These are phyloP conservation scores for Tribolium castaneum DNA, from an alignment of 1,140 invertebrate genomes.

Conservation along the genomic window DNA sequence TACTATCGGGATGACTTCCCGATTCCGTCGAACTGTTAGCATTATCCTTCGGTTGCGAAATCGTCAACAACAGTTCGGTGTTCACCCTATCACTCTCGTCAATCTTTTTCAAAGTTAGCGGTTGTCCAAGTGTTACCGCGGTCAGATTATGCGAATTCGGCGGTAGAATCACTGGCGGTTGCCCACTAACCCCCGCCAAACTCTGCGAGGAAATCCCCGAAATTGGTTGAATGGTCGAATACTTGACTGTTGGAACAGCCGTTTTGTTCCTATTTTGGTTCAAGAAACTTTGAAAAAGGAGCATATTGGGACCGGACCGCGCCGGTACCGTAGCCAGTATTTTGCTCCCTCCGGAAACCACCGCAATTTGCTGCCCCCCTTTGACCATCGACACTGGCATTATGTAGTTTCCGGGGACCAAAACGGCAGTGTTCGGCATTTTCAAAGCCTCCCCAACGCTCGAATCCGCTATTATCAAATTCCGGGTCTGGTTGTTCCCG, in stretches of 20 bases:
- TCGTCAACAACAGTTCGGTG: slow-evolving; percentile 59
- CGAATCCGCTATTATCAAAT: slow-evolving; percentile 69
- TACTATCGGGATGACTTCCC: slow-evolving; percentile 58
- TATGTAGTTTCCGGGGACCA: slow-evolving; percentile 77
- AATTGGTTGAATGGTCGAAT: slow-evolving; percentile 63
- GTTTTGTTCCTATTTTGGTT: slow-evolving; percentile 64
- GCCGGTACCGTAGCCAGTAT: slow-evolving; percentile 72
- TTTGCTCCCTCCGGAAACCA: slow-evolving; percentile 76
- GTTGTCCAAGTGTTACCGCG: slow-evolving; percentile 59
- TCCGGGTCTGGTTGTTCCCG: slow-evolving; percentile 62
- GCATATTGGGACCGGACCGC: slow-evolving; percentile 67
- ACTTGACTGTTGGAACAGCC: slow-evolving; percentile 66
- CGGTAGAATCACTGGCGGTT: slow-evolving; percentile 59
- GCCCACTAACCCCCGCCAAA: slow-evolving; percentile 57
- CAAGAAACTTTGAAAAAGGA: slow-evolving; percentile 69
- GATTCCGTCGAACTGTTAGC: slow-evolving; percentile 49
- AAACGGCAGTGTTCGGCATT: slow-evolving; percentile 70
- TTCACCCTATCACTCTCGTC: slow-evolving; percentile 56
- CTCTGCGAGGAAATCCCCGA: slow-evolving; percentile 62
- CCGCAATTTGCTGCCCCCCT: slow-evolving; percentile 76
- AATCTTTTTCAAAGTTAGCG: slow-evolving; percentile 60
- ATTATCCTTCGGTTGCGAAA: slow-evolving; percentile 58
- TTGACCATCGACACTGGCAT: slow-evolving; percentile 77
- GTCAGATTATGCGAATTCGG: slow-evolving; percentile 57
- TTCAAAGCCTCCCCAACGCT: slow-evolving; percentile 68